Percentiles rank a stretch among this genome's conserved stretches.
Evolutionary conservation across 2,797 vertebrate genomes (phyloP).

Genomic region (Pogonophryne albipinna): DNA sequence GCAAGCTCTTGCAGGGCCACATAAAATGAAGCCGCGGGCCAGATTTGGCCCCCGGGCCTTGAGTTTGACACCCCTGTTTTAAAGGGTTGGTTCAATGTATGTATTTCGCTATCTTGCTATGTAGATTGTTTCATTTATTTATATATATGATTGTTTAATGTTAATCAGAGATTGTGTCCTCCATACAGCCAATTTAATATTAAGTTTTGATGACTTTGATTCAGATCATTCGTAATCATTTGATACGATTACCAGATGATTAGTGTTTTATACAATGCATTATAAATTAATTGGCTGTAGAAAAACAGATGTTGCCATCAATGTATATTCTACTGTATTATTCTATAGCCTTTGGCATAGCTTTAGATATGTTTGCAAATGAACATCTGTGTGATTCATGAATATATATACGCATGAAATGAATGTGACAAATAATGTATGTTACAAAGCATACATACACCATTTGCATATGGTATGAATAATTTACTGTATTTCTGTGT

Average conservation of each 20-base stretch:
- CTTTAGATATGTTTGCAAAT: neutral
- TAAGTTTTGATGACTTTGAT: neutral
- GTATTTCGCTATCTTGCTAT: neutral
- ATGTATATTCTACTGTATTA: neutral
- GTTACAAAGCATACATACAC: neutral
- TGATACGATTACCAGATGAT: neutral
- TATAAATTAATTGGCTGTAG: neutral
- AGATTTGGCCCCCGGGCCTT: no score
- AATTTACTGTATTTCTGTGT: constrained; percentile 1
- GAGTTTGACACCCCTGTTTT: neutral
- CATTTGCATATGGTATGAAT: constrained; percentile 25
- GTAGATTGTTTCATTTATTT: no score
- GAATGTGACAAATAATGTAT: neutral
- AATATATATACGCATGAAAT: constrained; percentile 5
- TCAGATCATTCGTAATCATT: neutral
- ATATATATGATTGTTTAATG: neutral
- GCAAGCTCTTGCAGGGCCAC: no score
- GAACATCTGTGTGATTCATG: neutral
- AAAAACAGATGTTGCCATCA: neutral
- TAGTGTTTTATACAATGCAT: neutral
- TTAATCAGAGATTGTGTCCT: neutral
- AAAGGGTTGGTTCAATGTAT: neutral
- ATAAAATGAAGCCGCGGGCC: no score
- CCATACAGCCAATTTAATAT: neutral
- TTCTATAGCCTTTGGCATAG: neutral